phyloP scores from a whole-genome alignment of 1,140 invertebrate species.

The Parapsyche elsis region DNA sequence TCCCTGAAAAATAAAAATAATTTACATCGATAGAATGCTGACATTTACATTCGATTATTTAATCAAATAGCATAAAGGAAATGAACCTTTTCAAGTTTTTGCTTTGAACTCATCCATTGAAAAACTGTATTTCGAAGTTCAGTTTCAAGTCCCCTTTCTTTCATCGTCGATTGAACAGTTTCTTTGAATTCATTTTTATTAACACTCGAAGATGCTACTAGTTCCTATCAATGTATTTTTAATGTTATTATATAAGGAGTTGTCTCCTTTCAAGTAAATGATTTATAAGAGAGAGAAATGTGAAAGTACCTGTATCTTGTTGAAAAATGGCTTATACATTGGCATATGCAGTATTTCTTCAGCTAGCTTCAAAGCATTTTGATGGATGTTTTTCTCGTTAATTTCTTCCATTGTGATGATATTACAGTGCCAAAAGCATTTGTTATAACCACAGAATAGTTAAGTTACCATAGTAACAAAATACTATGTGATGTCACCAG shows the following conservation, averaged over 20 bases:
- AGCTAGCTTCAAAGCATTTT: slow-evolving; percentile 69
- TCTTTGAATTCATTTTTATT: slow-evolving; percentile 81
- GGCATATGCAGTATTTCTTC: slow-evolving; percentile 70
- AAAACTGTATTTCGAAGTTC: slow-evolving; percentile 85
- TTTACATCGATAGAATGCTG: not conserved
- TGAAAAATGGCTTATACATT: slow-evolving; percentile 70
- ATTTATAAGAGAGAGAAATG: too few species aligned
- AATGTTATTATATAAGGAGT: slow-evolving; percentile 26
- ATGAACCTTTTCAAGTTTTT: slow-evolving; percentile 58
- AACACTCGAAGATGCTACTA: slow-evolving; percentile 78
- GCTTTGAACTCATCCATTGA: slow-evolving; percentile 78
- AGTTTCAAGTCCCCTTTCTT: slow-evolving; percentile 79
- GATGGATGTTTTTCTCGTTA: slow-evolving; percentile 69
- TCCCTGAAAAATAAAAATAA: slow-evolving; percentile 31
- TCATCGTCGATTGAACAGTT: slow-evolving; percentile 78
- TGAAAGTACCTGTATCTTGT: slow-evolving; percentile 66
- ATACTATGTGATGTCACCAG: too few species aligned
- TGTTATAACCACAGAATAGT: too few species aligned
- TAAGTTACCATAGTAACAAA: too few species aligned
- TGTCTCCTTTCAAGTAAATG: not conserved
- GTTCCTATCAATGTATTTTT: slow-evolving; percentile 68
- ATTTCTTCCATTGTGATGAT: slow-evolving; percentile 57
- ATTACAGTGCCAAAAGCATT: slow-evolving; percentile 35
- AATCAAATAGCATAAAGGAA: too few species aligned
- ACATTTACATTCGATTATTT: not conserved